Evolutionary conservation across 2,888 invertebrate species (phyloP).

Genomic region (Aspidapion aeneum): DNA sequence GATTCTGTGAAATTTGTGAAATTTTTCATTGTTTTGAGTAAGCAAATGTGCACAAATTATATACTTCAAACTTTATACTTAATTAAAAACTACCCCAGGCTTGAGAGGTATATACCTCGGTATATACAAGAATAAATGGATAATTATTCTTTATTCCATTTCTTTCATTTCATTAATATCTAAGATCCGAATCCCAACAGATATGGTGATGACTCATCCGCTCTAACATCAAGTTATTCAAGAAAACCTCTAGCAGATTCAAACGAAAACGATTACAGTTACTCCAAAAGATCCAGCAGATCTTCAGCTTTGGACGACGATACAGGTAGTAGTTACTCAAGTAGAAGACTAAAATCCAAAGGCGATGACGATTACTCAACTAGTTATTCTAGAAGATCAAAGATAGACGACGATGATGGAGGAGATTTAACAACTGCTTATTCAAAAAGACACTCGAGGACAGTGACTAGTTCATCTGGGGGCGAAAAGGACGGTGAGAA

Average conservation of each 20-base stretch:
- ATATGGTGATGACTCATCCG: slow-evolving; percentile 24
- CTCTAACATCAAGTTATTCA: slow-evolving; percentile 29
- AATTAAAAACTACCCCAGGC: too few relatives aligned
- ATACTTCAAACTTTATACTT: too few relatives aligned
- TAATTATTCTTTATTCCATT: too few relatives aligned
- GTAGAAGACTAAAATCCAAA: slow-evolving; percentile 23
- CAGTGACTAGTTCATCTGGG: slow-evolving; percentile 24
- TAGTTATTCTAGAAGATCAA: slow-evolving; percentile 11
- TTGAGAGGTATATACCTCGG: too few relatives aligned
- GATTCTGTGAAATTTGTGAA: too few relatives aligned
- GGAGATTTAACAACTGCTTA: slow-evolving; percentile 29
- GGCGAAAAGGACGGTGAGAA: slow-evolving; percentile 30
- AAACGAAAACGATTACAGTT: slow-evolving; percentile 29
- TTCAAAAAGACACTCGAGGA: slow-evolving; percentile 29
- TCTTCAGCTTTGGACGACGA: slow-evolving; percentile 27
- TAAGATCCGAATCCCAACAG: too few relatives aligned
- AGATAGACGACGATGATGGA: slow-evolving; percentile 17
- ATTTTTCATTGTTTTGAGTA: too few relatives aligned
- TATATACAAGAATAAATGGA: too few relatives aligned
- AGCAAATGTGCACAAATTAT: too few relatives aligned
- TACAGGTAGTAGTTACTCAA: slow-evolving; percentile 29
- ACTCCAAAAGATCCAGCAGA: slow-evolving; percentile 26
- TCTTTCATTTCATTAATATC: too few relatives aligned
- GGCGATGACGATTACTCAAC: slow-evolving; percentile 15
- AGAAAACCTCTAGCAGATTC: slow-evolving; percentile 27